Conservation (phyloP, 2,113 vertebrate genomes). For the Anas platyrhynchos region DNA sequence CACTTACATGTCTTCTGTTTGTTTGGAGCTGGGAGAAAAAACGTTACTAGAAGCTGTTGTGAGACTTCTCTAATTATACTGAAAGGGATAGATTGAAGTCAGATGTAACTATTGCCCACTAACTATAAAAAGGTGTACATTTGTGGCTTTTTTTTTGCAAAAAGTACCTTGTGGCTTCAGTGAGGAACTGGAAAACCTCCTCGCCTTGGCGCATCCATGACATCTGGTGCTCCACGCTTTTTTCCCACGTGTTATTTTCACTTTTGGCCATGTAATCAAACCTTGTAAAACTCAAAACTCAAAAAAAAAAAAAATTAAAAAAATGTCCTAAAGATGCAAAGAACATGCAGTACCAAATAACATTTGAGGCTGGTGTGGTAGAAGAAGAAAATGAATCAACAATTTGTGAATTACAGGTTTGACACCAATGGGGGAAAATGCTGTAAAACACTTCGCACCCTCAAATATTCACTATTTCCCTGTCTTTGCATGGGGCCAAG, state of each 20-base stretch:
- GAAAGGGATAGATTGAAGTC: constrained; percentile 1
- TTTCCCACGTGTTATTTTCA: constrained; percentile 48
- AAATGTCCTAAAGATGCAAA: constrained; percentile 11
- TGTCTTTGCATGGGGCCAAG: constrained; percentile 18
- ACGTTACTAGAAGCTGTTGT: constrained; percentile 34
- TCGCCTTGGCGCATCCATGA: background rate
- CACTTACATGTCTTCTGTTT: background rate
- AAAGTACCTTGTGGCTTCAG: constrained; percentile 29
- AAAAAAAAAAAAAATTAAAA: background rate
- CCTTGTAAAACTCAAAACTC: background rate
- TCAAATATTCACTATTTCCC: constrained; percentile 62
- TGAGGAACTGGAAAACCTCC: constrained; percentile 38
- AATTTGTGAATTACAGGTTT: constrained; percentile 75
- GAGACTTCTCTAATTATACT: constrained; percentile 44
- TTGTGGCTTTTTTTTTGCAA: background rate
- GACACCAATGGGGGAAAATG: constrained; percentile 44
- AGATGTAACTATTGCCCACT: background rate
- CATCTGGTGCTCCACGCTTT: background rate
- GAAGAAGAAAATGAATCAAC: constrained; percentile 70
- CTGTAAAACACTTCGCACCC: constrained; percentile 48
- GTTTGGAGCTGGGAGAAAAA: background rate
- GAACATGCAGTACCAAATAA: constrained; percentile 74
- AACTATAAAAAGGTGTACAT: background rate
- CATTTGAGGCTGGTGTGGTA: constrained; percentile 65
- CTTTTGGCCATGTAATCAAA: constrained; percentile 54